Evolutionary conservation across 1,140 invertebrate species (phyloP).

Genomic region (Goniozus legneri): DNA sequence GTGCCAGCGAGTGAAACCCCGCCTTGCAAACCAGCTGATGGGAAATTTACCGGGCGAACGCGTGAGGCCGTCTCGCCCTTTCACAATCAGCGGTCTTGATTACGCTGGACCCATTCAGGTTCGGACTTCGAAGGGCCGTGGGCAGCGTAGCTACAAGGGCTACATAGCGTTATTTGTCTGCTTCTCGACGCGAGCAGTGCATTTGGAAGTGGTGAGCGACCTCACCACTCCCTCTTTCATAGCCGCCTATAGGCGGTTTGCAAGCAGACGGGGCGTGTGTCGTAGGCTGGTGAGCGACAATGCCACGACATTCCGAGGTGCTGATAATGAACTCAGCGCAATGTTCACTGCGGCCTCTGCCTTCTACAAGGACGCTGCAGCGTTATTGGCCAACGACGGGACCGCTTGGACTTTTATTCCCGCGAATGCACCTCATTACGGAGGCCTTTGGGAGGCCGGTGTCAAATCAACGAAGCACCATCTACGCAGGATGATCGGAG

Average conservation of each 20-base stretch:
- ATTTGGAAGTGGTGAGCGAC: slow-evolving; percentile 22
- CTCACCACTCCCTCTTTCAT: slow-evolving; percentile 2
- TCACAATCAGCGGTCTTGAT: slow-evolving; percentile 6
- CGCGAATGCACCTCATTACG: not conserved
- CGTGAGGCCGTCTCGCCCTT: slow-evolving; percentile 1
- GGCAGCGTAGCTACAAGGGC: slow-evolving; percentile 6
- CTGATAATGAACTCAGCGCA: not conserved
- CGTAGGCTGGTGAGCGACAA: slow-evolving; percentile 5
- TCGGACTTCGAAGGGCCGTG: slow-evolving; percentile 3
- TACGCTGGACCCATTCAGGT: slow-evolving; percentile 14
- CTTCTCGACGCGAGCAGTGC: slow-evolving; percentile 21
- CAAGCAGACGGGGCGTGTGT: not conserved
- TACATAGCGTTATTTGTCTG: slow-evolving; percentile 21
- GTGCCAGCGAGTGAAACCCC: slow-evolving; percentile 4
- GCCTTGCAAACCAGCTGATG: slow-evolving; percentile 2
- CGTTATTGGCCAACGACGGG: not conserved
- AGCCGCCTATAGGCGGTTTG: not conserved
- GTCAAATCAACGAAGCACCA: not conserved
- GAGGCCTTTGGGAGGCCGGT: not conserved
- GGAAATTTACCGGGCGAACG: slow-evolving; percentile 2
- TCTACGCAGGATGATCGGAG: not conserved
- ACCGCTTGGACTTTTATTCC: not conserved
- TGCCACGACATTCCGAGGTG: not conserved
- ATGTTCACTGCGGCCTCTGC: not conserved
- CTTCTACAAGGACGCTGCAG: not conserved